These are phyloP conservation scores for Styela clava DNA, from an alignment of 23 tunicate genomes.

Conservation along the genomic window DNA sequence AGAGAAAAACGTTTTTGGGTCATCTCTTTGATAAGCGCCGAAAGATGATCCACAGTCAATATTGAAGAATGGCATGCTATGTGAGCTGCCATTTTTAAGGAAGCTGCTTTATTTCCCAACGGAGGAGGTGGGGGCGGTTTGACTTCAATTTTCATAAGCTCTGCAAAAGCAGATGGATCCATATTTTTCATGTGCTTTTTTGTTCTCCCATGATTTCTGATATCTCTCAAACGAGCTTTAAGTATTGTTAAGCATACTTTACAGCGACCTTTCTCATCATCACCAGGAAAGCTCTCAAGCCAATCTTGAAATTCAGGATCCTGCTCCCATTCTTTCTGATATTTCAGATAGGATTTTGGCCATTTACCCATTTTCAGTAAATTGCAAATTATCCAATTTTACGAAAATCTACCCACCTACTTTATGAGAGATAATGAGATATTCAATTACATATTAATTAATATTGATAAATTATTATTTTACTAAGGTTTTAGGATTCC, in stretches of 20 bases:
- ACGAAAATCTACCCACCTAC: no score
- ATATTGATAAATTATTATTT: no score
- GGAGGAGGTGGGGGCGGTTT: slow-evolving; percentile 10
- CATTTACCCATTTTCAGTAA: slow-evolving; percentile 3
- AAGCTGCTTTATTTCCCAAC: slow-evolving; percentile 9
- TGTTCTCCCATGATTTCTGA: slow-evolving; percentile 12
- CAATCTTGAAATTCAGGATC: slow-evolving; percentile 10
- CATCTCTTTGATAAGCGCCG: slow-evolving; percentile 14
- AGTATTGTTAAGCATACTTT: not conserved
- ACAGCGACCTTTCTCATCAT: slow-evolving; percentile 6
- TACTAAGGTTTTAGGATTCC: no score
- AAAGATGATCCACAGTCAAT: slow-evolving; percentile 15
- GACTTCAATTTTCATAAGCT: not conserved
- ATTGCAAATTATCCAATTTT: not conserved
- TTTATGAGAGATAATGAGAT: no score
- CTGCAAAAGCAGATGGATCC: not conserved
- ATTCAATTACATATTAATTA: no score
- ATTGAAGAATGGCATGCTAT: slow-evolving; percentile 21
- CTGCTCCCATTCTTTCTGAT: not conserved
- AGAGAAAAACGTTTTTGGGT: slow-evolving; percentile 16
- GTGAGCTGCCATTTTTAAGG: slow-evolving; percentile 25
- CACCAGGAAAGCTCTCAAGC: not conserved
- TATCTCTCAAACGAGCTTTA: not conserved
- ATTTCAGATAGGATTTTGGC: not conserved
- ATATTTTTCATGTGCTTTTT: slow-evolving; percentile 10